Evolutionary conservation across 2,113 vertebrate genomes (phyloP), one percentile per base, ranked within the genome.

Genomic region (Mixornis gularis): DNA sequence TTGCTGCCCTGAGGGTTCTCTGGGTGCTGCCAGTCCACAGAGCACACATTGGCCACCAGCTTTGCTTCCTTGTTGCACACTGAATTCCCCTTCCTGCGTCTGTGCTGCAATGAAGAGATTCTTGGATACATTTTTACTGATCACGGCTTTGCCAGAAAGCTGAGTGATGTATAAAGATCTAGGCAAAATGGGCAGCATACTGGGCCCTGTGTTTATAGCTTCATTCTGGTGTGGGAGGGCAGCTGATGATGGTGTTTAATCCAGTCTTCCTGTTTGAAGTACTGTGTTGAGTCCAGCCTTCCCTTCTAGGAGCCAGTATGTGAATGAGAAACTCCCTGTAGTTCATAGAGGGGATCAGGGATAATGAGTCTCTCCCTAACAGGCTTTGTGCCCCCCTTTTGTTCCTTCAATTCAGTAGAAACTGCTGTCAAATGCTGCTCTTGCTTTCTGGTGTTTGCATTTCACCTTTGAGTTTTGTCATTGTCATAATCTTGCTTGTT

Each of bases 401-500:
- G 73, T 95, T 92, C 81, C 84, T 96, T 89, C 71, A 55, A 0
- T 89, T 72, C 91, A 62, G 81, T 36, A 65, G 70, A 76, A 91
- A 46, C 62, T 77, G 73, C 91, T 72, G 69, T 69, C 55, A 85
- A 62, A 89, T 25, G 70, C 84, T 74, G 70, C 48, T 92, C 62
- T 79, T 72, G 55, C 76, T 95, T 89, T 89, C 53, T 16, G 8
- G 78, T 89, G 62, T 82, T 88, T 88, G 58, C 17, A 12, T 93
- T 95, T 95, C 91, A 85, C 78, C 71, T 95, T 64, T 77, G 66
- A 84, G 74, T 92, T 95, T 64, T 92, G 74, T 36, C 87, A 92
- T 84, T 95, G 92, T 94, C 26, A 3, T 6, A 27, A 65, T 92
- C 86, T 87, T 3, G 2, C 51, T 89, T 15, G 4, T 95, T 94